A percentile compares a stretch with the other conserved stretches of the same genome.
Conservation (phyloP, 2,797 vertebrate species). For the Eurystomus glaucurus region DNA sequence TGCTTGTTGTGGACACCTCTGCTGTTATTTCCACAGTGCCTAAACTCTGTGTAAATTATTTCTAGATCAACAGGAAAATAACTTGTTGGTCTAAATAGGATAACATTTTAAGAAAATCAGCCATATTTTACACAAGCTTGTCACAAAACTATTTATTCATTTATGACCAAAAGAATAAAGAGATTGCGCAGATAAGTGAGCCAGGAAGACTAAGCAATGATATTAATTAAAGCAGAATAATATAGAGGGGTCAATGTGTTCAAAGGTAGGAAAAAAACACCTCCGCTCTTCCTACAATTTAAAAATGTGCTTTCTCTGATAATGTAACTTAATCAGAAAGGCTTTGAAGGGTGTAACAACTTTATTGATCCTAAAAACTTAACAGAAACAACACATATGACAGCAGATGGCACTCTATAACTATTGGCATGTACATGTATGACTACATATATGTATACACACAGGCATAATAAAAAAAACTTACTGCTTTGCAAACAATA, state of each 20-base stretch:
- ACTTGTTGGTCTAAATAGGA: neutral
- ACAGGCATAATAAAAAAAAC: neutral
- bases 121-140: neutral
- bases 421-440: slow-evolving; percentile 26
- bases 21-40: neutral
- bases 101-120: neutral
- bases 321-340: neutral
- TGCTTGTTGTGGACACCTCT: neutral
- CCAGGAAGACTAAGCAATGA: neutral
- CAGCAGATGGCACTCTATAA: slow-evolving; percentile 64
- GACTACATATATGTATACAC: neutral
- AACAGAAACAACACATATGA: neutral
- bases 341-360: neutral
- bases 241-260: neutral
- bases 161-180: neutral
- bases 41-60: neutral
- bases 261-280: neutral
- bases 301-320: neutral
- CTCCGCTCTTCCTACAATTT: neutral
- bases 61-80: neutral
- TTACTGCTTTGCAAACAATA: neutral
- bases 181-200: rapidly evolving
- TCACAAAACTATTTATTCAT: neutral
- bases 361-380: neutral
- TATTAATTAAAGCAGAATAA: neutral